phyloP scores from a whole-genome alignment of 2,797 vertebrate species.

The Melanotaenia trifasciata region DNA sequence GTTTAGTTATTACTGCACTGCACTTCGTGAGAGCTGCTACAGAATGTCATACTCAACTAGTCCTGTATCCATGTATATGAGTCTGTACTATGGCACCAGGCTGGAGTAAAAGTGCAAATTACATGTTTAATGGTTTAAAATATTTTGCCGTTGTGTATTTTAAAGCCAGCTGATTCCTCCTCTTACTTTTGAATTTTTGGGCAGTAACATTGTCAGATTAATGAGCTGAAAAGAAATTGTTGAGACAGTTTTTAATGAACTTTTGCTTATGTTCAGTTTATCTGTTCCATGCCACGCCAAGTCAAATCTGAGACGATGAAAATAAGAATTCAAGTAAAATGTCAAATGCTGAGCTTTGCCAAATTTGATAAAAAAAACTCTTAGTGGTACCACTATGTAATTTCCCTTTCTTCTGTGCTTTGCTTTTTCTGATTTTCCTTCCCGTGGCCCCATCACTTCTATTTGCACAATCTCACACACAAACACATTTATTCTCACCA shows the following conservation, averaged over 20 bases:
- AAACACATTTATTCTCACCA: not conserved
- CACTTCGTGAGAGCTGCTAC: not conserved
- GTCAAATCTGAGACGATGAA: constrained; percentile 15
- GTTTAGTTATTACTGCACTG: not conserved
- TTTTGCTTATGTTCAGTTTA: constrained; percentile 20
- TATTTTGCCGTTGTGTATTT: not conserved
- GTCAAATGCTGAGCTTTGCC: not conserved
- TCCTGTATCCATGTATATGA: not conserved
- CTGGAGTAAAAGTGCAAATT: not conserved
- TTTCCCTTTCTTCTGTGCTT: not conserved
- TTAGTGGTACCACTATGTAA: not conserved
- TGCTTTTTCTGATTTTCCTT: not conserved
- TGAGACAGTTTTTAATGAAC: constrained; percentile 18
- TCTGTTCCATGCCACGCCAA: constrained; percentile 4
- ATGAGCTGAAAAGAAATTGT: constrained; percentile 1
- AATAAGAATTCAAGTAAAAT: constrained; percentile 12
- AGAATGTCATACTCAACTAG: constrained; percentile 10
- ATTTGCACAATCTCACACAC: not conserved
- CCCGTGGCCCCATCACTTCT: constrained; percentile 5
- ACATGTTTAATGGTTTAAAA: not conserved
- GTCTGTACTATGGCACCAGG: not conserved
- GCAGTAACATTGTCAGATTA: constrained; percentile 11
- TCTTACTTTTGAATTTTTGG: not conserved
- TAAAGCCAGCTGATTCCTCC: constrained; percentile 3
- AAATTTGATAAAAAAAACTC: not conserved